These are phyloP conservation scores for Diglossa brunneiventris DNA, from an alignment of 2,113 vertebrate genomes.

Conservation along the genomic window DNA sequence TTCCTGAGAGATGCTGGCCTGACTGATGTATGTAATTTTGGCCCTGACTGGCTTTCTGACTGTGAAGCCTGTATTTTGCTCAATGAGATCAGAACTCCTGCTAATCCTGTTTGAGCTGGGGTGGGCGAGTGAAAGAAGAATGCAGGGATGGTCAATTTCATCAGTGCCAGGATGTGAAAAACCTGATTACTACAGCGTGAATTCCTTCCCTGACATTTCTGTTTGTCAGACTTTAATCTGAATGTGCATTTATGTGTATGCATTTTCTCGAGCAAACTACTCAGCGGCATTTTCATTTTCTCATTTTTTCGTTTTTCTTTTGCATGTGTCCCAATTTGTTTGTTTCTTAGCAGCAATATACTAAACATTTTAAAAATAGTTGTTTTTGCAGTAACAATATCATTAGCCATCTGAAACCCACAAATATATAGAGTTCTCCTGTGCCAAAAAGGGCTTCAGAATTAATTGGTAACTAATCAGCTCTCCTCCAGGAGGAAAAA, in stretches of 20 bases:
- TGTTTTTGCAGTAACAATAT: neutral
- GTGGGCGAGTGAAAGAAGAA: accelerated
- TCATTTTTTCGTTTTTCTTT: neutral
- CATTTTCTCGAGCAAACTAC: neutral
- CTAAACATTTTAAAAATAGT: neutral
- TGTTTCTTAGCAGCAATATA: neutral
- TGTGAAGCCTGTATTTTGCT: neutral
- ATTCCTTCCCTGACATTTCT: neutral
- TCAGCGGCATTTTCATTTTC: neutral
- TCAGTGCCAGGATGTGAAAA: neutral
- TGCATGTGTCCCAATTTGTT: neutral
- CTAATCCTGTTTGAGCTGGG: neutral
- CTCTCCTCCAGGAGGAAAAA: neutral
- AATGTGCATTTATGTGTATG: neutral
- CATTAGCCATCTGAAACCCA: neutral
- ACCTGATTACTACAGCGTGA: neutral
- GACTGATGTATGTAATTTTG: neutral
- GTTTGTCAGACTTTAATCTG: neutral
- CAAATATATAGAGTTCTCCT: neutral
- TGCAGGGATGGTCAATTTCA: neutral
- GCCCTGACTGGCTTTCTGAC: neutral
- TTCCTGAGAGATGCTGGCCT: neutral
- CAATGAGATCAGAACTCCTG: neutral
- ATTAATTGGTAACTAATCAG: neutral
- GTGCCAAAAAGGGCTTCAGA: neutral